phyloP scores from a whole-genome alignment of 2,888 invertebrate species.

The Luperina nickerlii region DNA sequence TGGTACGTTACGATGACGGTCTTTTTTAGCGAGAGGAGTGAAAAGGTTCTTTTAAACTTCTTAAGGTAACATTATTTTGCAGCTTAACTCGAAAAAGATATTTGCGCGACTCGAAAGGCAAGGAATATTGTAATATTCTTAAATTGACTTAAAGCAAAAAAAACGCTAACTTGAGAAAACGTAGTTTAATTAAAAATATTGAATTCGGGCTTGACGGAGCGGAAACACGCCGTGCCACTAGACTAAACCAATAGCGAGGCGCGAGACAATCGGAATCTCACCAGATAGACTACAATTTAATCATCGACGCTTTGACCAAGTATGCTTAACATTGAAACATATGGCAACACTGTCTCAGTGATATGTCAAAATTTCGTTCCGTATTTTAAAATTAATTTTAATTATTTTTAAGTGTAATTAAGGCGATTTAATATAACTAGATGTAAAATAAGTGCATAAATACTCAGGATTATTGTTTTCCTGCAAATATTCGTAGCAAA shows the following conservation, averaged over 20 bases:
- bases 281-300: conserved; percentile 1
- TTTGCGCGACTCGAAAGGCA: not conserved
- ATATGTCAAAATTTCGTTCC: too few relatives aligned
- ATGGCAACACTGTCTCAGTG: too few relatives aligned
- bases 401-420: too few relatives aligned
- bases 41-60: not conserved
- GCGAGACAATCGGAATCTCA: conserved; percentile 11
- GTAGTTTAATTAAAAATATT: conserved; percentile 16
- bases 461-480: too few relatives aligned
- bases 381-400: too few relatives aligned
- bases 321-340: not conserved
- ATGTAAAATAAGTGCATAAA: too few relatives aligned
- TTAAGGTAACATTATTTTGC: too few relatives aligned
- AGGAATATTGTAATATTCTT: conserved; percentile 7
- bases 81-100: not conserved
- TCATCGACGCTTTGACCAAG: not conserved
- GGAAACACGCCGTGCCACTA: not conserved
- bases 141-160: not conserved
- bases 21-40: too few relatives aligned
- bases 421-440: too few relatives aligned
- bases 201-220: not conserved
- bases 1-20: too few relatives aligned
- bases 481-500: too few relatives aligned
- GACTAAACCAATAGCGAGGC: conserved; percentile 6
- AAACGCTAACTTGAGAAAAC: not conserved